phyloP scores from a whole-genome alignment of 2,888 invertebrate genomes.

The Ligdia adustata region DNA sequence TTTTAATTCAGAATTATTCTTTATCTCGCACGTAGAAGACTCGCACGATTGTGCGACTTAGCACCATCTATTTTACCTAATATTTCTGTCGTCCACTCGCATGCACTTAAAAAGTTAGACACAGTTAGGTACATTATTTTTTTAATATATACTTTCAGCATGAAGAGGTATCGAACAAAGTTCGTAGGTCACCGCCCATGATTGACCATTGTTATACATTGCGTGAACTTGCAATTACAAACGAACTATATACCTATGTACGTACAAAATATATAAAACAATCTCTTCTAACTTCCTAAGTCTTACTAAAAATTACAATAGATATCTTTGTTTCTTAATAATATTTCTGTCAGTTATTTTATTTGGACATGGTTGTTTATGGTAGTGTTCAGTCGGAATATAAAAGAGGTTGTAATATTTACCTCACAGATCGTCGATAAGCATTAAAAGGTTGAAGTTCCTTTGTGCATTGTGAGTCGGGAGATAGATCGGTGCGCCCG shows the following conservation, averaged over 20 bases:
- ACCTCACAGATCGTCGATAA: constrained; percentile 40
- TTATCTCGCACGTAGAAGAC: no score
- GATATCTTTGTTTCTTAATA: no score
- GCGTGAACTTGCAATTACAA: constrained; percentile 37
- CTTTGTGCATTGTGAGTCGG: constrained; percentile 44
- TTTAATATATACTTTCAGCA: no score
- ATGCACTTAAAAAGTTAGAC: no score
- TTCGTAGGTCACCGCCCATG: constrained; percentile 44
- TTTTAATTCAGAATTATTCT: no score
- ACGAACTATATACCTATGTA: constrained; percentile 7
- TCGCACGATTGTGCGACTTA: no score
- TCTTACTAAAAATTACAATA: not conserved
- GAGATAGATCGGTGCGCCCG: constrained; percentile 9
- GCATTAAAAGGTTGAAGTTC: constrained; percentile 46
- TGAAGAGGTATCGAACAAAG: constrained; percentile 13
- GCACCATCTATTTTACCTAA: no score
- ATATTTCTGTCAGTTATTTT: no score
- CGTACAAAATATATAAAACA: not conserved
- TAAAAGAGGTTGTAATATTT: constrained; percentile 18
- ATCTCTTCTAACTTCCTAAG: no score
- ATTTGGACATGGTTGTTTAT: constrained; percentile 15
- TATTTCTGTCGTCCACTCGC: no score
- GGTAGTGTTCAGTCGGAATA: constrained; percentile 1
- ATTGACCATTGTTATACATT: constrained; percentile 48
- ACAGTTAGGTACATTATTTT: no score